phyloP scores from a whole-genome alignment of 2,797 vertebrate genomes.

The Galago senegalensis region DNA sequence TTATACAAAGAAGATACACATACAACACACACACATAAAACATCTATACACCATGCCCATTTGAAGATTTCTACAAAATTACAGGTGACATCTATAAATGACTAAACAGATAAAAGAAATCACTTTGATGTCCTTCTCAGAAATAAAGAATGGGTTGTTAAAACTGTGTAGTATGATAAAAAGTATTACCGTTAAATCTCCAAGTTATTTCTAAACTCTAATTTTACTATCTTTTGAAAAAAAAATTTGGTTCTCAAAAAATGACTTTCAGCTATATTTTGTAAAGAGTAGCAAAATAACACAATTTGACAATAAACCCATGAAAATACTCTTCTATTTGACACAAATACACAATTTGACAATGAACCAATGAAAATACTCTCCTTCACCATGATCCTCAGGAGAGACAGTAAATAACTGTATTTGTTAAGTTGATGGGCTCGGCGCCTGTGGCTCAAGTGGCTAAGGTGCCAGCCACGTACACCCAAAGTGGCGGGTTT shows the following conservation, averaged over 20 bases:
- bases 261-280: conserved; percentile 7
- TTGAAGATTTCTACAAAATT: conserved; percentile 3
- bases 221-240: conserved; percentile 40
- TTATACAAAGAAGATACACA: background rate
- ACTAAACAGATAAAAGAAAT: conserved; percentile 36
- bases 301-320: conserved; percentile 37
- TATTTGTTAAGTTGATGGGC: background rate
- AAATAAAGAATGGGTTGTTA: background rate
- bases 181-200: conserved; percentile 23
- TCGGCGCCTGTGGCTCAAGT: too few species aligned
- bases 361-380: conserved; percentile 23
- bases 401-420: background rate
- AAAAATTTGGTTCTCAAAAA: conserved; percentile 19
- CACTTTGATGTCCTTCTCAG: background rate
- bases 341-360: background rate
- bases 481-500: too few species aligned
- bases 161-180: background rate
- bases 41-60: background rate
- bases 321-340: background rate
- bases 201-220: conserved; percentile 47
- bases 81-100: background rate
- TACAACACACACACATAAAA: background rate
- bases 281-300: background rate
- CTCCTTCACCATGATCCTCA: background rate
- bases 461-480: too few species aligned